Base-by-base conservation (phyloP, 1,140 invertebrate species). In the Drosophila orena region DNA sequence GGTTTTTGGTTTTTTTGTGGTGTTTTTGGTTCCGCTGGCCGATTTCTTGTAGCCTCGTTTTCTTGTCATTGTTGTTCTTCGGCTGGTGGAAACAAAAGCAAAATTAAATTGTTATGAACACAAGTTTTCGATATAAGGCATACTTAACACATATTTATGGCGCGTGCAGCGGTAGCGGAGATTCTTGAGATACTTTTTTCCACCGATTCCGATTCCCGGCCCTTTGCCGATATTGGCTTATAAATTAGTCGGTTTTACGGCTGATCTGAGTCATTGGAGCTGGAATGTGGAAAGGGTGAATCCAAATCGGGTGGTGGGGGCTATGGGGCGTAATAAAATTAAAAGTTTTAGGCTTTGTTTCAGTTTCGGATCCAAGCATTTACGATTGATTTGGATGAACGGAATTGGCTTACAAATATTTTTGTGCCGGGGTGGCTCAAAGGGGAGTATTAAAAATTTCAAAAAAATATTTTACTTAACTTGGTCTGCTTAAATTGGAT, bases 31-130 rank as follows among this genome's bases (percentile, higher is more conserved):
- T 10, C 30, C 49, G n/a, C 47, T 42, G 17, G n/a, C 49, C 58
- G 47, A 57, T 64, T 43, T 47, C 38, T 65, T 77, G 58, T 60
- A 40, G 78, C 58, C 74, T 56, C 74, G 61, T 61, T 76, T 71
- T 61, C 71, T 22, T 74, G 50, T 64, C 50, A 55, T 49, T 69
- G 49, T 58, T 77, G 61, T 77, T 76, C 68, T 71, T 66, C 20
- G 65, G 53, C 22, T 70, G 73, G 53, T 53, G 34, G 58, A 89
- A 90, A 89, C 77, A 89, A 89, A 89, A 89, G 77, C 85, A 89
- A 83, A 89, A 89, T 89, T 89, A 89, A 89, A 89, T 89, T 89
- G 84, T 89, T 89, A 89, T 89, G 77, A 89, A 80, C 84, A 89
- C 85, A 89, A 89, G 80, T 79, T 79, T 77, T 88, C 84, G 79